Conservation (phyloP, 35 echinoderm and acorn worm species). For the Lytechinus pictus region DNA sequence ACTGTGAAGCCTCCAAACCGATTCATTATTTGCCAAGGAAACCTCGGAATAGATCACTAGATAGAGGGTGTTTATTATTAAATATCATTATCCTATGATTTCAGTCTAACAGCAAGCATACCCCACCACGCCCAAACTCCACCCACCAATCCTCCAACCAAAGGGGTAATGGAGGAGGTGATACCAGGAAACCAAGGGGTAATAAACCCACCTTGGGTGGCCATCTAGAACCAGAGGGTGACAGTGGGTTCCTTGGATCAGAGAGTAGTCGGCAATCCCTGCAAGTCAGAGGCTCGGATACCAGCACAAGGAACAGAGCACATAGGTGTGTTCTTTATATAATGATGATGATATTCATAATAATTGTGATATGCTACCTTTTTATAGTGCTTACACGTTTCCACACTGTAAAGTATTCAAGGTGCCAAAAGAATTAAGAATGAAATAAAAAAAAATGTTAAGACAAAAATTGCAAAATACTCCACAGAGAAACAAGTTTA, state of each 20-base stretch:
- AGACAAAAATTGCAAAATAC: too few species aligned
- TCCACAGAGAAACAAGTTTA: too few species aligned
- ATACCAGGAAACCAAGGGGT: neutral
- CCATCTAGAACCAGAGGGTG: slow-evolving; percentile 54
- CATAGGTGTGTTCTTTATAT: neutral
- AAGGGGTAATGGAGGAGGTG: neutral
- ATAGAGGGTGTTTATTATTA: too few species aligned
- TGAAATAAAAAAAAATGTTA: too few species aligned
- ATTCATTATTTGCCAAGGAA: too few species aligned
- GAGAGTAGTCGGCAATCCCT: slow-evolving; percentile 79
- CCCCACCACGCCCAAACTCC: neutral
- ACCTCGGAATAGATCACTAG: too few species aligned
- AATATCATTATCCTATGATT: neutral
- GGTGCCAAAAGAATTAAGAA: too few species aligned
- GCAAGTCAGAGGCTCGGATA: slow-evolving; percentile 54
- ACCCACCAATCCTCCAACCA: neutral
- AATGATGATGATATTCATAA: too few species aligned
- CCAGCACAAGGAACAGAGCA: slow-evolving; percentile 37
- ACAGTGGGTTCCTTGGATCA: slow-evolving; percentile 85
- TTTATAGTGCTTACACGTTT: too few species aligned
- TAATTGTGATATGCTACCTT: too few species aligned
- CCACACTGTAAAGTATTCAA: too few species aligned
- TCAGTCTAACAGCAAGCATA: slow-evolving; percentile 4
- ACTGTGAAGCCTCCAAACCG: too few species aligned
- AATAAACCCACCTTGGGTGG: neutral